These are phyloP conservation scores for Melangyna quadrimaculata DNA, from an alignment of 2,888 invertebrate species.

Conservation along the genomic window DNA sequence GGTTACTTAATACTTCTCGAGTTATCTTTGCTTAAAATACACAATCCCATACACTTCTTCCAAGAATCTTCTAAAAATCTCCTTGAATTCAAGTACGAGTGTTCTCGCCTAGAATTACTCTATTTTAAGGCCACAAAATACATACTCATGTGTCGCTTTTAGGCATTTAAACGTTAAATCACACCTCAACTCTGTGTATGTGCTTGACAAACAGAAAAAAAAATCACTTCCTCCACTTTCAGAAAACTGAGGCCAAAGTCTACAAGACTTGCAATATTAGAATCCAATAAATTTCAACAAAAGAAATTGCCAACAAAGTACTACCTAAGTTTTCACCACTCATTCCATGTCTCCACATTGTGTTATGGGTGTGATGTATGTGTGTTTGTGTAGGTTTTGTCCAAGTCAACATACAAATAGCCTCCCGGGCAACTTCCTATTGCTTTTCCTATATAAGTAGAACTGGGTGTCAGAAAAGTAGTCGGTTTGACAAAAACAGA, in stretches of 20 bases:
- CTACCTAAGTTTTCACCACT: constrained; percentile 73
- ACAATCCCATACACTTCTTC: neutral
- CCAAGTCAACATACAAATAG: constrained; percentile 15
- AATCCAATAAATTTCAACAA: constrained; percentile 73
- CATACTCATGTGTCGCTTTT: neutral
- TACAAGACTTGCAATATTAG: constrained; percentile 67
- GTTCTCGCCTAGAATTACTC: neutral
- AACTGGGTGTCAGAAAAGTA: constrained; percentile 45
- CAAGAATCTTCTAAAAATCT: neutral
- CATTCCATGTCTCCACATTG: neutral
- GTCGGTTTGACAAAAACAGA: constrained; percentile 20
- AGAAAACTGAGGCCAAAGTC: constrained; percentile 47
- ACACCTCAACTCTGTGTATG: neutral
- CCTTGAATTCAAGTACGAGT: neutral
- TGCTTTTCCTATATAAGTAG: constrained; percentile 25
- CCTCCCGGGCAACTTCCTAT: constrained; percentile 52
- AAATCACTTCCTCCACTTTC: neutral
- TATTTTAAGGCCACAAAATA: neutral
- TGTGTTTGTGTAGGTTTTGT: neutral
- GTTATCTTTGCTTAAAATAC: too few species aligned
- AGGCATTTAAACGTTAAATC: constrained; percentile 6
- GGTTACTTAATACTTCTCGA: too few species aligned
- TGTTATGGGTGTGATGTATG: neutral
- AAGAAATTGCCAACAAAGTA: constrained; percentile 80
- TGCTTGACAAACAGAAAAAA: too few species aligned